Evolutionary conservation across 2,888 invertebrate genomes (phyloP).

Genomic region (Nymphalis polychloros): DNA sequence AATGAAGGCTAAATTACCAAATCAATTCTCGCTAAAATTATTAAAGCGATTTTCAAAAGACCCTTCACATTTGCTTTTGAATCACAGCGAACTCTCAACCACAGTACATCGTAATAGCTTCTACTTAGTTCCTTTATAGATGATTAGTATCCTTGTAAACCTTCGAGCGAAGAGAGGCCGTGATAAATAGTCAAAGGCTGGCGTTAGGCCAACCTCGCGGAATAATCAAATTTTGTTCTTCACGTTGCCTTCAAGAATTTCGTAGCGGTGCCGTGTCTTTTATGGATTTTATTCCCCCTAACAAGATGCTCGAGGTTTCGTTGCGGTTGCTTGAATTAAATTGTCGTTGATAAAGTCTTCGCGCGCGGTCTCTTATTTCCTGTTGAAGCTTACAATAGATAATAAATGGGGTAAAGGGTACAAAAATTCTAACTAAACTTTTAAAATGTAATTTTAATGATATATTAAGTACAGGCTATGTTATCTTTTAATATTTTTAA

Average conservation of each 20-base stretch:
- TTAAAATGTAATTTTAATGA: constrained; percentile 17
- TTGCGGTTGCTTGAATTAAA: constrained; percentile 76
- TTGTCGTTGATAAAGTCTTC: constrained; percentile 75
- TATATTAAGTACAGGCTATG: constrained; percentile 11
- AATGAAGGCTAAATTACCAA: too few species aligned
- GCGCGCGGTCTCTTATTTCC: constrained; percentile 60
- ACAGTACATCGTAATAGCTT: constrained; percentile 28
- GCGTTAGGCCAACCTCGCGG: constrained; percentile 81
- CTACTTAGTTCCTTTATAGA: constrained; percentile 58
- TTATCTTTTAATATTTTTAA: neutral
- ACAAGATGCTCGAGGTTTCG: constrained; percentile 72
- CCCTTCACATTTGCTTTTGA: constrained; percentile 12
- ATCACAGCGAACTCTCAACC: constrained; percentile 14
- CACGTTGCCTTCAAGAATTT: constrained; percentile 57
- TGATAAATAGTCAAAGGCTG: constrained; percentile 78
- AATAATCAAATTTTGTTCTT: constrained; percentile 79
- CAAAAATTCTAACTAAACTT: constrained; percentile 25
- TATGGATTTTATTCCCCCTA: constrained; percentile 79
- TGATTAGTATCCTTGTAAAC: constrained; percentile 79
- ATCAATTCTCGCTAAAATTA: neutral
- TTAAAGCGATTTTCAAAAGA: constrained; percentile 4
- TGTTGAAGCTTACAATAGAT: constrained; percentile 47
- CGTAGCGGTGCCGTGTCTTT: constrained; percentile 71
- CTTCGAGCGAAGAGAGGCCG: constrained; percentile 68
- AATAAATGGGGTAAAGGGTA: constrained; percentile 43